Conservation (phyloP, 2,888 invertebrate species). For the Kryphioiulus occultus region DNA sequence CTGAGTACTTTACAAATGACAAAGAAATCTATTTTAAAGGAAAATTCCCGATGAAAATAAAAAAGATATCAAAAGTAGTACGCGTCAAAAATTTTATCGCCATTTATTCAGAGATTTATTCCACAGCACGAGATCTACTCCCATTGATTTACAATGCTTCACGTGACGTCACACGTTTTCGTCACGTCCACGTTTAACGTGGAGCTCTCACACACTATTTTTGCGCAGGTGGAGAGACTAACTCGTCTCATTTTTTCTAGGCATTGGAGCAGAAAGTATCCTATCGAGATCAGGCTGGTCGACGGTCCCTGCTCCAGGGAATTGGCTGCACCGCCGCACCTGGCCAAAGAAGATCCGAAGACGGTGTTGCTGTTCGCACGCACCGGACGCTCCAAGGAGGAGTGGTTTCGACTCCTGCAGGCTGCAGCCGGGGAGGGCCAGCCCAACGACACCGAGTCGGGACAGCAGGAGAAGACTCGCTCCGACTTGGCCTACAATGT, state of each 20-base stretch:
- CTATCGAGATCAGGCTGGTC: conserved; percentile 73
- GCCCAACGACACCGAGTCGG: neutral
- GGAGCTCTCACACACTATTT: too few species aligned
- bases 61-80: too few species aligned
- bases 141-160: too few species aligned
- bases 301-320: conserved; percentile 52
- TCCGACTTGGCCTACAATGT: neutral
- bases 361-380: conserved; percentile 74
- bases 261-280: conserved; percentile 95
- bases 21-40: too few species aligned
- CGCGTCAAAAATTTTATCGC: too few species aligned
- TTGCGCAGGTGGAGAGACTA: neutral
- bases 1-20: too few species aligned
- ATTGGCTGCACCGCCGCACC: conserved; percentile 58
- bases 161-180: too few species aligned
- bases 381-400: conserved; percentile 88
- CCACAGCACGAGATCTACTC: too few species aligned
- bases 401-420: conserved; percentile 73
- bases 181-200: too few species aligned
- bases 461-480: neutral
- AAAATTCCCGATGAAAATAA: too few species aligned
- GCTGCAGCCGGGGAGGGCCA: conserved; percentile 58
- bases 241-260: conserved; percentile 41
- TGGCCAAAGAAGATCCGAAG: conserved; percentile 54
- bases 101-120: too few species aligned